These are phyloP conservation scores for Strigamia transsilvanica DNA, from an alignment of 2,888 invertebrate genomes.

Conservation along the genomic window DNA sequence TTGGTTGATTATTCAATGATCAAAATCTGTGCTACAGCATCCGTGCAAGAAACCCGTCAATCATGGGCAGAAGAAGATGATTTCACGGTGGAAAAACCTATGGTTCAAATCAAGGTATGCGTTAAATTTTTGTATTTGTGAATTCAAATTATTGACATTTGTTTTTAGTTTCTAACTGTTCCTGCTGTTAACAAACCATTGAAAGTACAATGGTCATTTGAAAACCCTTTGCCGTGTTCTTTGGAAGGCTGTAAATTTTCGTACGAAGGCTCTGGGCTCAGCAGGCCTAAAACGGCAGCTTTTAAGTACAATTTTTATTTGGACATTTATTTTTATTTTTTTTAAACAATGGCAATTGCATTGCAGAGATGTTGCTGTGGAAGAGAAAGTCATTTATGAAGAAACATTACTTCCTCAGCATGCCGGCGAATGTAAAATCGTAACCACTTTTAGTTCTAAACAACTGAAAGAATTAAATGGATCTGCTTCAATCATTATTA, in stretches of 20 bases:
- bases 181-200: slow-evolving; percentile 70
- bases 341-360: slow-evolving; percentile 48
- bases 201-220: slow-evolving; percentile 71
- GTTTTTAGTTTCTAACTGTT: slow-evolving; percentile 71
- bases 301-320: slow-evolving; percentile 62
- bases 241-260: slow-evolving; percentile 75
- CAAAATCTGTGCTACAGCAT: slow-evolving; percentile 77
- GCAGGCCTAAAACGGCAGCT: slow-evolving; percentile 70
- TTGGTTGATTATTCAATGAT: slow-evolving; percentile 76
- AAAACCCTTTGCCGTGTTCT: slow-evolving; percentile 73
- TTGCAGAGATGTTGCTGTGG: slow-evolving; percentile 71
- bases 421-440: slow-evolving; percentile 71
- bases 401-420: slow-evolving; percentile 71
- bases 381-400: slow-evolving; percentile 71
- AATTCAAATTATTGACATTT: background rate
- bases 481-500: slow-evolving; percentile 70
- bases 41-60: slow-evolving; percentile 82
- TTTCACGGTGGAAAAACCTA: slow-evolving; percentile 79
- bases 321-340: slow-evolving; percentile 10
- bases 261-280: slow-evolving; percentile 75
- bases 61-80: slow-evolving; percentile 85
- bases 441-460: slow-evolving; percentile 76
- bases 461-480: slow-evolving; percentile 77
- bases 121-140: background rate
- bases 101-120: slow-evolving; percentile 73